Evolutionary conservation across 1,140 invertebrate genomes (phyloP).

Genomic region (Eupeodes corollae): DNA sequence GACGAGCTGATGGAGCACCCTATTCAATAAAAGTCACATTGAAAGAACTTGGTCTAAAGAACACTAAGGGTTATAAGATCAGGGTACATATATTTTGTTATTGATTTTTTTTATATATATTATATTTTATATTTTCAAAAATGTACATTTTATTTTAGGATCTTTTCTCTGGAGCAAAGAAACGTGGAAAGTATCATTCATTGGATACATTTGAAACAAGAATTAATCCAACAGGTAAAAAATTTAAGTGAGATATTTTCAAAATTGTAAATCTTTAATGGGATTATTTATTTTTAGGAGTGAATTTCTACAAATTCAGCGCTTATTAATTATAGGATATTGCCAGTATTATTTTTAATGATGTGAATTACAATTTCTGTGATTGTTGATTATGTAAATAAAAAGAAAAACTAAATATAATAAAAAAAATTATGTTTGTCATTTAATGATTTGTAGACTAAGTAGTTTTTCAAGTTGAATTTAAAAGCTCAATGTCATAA

Average conservation of each 20-base stretch:
- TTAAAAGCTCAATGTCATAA: too few relatives aligned
- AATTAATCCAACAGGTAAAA: constrained; percentile 29
- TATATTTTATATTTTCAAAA: not conserved
- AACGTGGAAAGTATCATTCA: constrained; percentile 10
- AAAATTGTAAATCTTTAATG: too few relatives aligned
- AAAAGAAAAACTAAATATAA: too few relatives aligned
- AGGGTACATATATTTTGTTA: constrained; percentile 25
- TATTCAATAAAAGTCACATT: constrained; percentile 43
- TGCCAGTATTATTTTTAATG: too few relatives aligned
- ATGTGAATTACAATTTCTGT: too few relatives aligned
- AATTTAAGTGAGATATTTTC: not conserved
- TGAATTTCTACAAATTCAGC: constrained; percentile 33
- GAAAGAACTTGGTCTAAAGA: constrained; percentile 40
- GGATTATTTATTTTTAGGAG: constrained; percentile 17
- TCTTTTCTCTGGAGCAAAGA: constrained; percentile 11
- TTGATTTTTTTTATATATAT: not conserved
- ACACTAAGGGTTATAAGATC: constrained; percentile 37
- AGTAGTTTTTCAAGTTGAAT: too few relatives aligned
- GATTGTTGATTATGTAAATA: too few relatives aligned
- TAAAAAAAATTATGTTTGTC: too few relatives aligned
- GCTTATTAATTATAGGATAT: constrained; percentile 4
- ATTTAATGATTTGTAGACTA: too few relatives aligned
- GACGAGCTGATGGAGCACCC: constrained; percentile 55
- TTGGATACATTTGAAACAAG: constrained; percentile 18
- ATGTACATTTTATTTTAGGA: constrained; percentile 12